These are phyloP conservation scores for Notoglanidium macrostoma DNA, from an alignment of 2,797 vertebrate genomes.

Conservation along the genomic window DNA sequence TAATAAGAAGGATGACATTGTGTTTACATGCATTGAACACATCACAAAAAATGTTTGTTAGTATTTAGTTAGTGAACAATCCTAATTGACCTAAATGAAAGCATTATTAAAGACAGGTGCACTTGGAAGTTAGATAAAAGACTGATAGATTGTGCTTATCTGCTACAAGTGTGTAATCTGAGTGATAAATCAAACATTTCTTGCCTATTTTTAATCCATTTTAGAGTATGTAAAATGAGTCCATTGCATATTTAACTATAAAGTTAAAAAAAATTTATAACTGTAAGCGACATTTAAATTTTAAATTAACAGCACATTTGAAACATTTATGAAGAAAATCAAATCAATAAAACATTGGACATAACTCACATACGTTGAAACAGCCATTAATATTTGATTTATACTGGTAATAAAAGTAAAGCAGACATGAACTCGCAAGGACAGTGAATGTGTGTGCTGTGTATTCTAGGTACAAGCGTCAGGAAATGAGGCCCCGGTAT, in stretches of 20 bases:
- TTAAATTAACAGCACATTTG: no score
- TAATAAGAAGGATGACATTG: background rate
- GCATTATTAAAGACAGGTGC: background rate
- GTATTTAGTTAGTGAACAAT: no score
- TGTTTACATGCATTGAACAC: background rate
- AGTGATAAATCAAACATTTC: background rate
- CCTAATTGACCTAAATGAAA: background rate
- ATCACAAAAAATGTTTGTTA: background rate
- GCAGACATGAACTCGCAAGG: background rate
- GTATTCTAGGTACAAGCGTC: slow-evolving; percentile 82
- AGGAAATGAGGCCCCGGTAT: slow-evolving; percentile 83
- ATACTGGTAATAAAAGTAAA: background rate
- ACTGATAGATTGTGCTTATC: background rate
- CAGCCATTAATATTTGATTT: background rate
- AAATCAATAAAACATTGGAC: background rate
- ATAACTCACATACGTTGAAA: background rate
- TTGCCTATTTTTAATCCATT: no score
- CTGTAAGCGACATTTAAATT: background rate
- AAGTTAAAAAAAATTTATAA: background rate
- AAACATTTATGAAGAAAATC: background rate
- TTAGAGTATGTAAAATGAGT: background rate
- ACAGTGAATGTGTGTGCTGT: background rate
- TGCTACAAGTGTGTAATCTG: background rate
- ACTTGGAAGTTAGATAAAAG: background rate
- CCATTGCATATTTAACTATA: background rate